Percentiles rank a stretch among this genome's conserved stretches.
These are phyloP conservation scores for Zootoca vivipara DNA, from an alignment of 2,113 vertebrate species.

Conservation along the genomic window DNA sequence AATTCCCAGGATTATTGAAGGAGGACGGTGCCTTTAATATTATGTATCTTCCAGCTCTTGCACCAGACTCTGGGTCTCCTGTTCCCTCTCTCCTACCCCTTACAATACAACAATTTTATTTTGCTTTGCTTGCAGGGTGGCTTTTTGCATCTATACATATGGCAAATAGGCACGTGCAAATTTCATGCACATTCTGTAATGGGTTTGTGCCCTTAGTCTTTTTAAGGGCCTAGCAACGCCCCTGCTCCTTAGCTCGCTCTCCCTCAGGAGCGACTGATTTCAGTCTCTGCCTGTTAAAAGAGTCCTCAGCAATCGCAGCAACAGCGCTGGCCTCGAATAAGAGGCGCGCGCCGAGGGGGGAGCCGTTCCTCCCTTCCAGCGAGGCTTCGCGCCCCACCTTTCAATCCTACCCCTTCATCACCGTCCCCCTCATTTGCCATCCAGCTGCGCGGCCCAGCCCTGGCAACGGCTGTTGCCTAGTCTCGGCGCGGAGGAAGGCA, in stretches of 20 bases:
- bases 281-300: background rate
- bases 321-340: background rate
- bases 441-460: background rate
- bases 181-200: too few relatives aligned
- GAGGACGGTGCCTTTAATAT: too few relatives aligned
- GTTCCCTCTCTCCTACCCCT: too few relatives aligned
- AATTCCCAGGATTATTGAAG: too few relatives aligned
- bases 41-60: background rate
- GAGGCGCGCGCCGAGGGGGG: background rate
- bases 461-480: constrained; percentile 56
- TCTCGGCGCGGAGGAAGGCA: constrained; percentile 42
- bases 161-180: too few relatives aligned
- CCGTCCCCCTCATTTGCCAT: background rate
- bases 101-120: too few relatives aligned
- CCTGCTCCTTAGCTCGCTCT: background rate
- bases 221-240: too few relatives aligned
- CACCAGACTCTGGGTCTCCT: too few relatives aligned
- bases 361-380: background rate
- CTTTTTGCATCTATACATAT: too few relatives aligned
- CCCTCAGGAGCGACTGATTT: too few relatives aligned
- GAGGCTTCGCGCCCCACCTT: background rate
- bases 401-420: background rate
- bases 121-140: too few relatives aligned
- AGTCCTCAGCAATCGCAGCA: background rate
- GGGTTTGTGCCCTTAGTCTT: too few relatives aligned